Base-by-base conservation (phyloP, 1,140 invertebrate species). In the Calosoma granatense region DNA sequence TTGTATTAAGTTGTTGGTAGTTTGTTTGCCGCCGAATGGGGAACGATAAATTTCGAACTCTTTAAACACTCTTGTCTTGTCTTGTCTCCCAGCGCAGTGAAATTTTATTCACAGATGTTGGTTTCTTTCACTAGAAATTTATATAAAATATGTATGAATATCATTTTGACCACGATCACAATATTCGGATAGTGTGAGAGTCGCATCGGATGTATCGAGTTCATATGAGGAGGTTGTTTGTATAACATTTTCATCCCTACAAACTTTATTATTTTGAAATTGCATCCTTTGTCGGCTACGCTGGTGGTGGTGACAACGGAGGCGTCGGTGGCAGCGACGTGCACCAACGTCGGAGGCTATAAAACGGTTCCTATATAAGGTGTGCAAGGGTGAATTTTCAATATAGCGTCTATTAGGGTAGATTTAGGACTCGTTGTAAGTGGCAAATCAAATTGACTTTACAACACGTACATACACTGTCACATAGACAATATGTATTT, bases 201-300 rank as follows among this genome's bases (percentile, higher is more conserved):
- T n/a, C n/a, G n/a, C n/a, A n/a, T n/a, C n/a, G n/a, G n/a, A n/a
- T n/a, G n/a, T n/a, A n/a, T n/a, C n/a, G n/a, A n/a, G n/a, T n/a
- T n/a, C n/a, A n/a, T n/a, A n/a, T n/a, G n/a, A n/a, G n/a, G n/a
- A 36, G 6, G 41, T 47, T 47, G 41, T 47, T 17, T 47, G 17
- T 47, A 47, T 47, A 9, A 47, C 41, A 47, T 47, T 47, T 47
- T 47, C 6, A 47, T 47, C 41, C 15, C 15, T 17, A 17, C 41
- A 17, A 47, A 47, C 41, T 47, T 47, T 47, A 47, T 47, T 47
- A 47, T 47, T 47, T 47, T 17, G 41, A 47, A 47, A 47, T 47
- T 47, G 41, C 41, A 47, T 47, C 41, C 41, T 47, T 47, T 47
- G 41, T 47, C 41, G 41, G 41, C 41, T 12, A 12, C 41, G 9